Base-by-base conservation (phyloP, 1,140 invertebrate species). In the Glossosoma conforme region DNA sequence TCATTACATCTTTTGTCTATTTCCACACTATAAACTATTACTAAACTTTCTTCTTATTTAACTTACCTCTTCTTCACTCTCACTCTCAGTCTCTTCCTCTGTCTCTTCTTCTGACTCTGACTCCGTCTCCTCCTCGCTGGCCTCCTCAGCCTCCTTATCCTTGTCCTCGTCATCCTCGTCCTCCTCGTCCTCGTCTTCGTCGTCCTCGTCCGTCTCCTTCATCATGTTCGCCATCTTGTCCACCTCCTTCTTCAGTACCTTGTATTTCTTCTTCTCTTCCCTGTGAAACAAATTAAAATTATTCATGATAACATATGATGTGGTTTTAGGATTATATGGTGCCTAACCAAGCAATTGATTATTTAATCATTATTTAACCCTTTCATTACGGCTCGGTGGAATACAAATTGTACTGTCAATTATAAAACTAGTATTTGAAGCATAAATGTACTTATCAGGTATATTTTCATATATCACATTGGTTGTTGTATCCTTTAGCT, bases 191-290 rank as follows among this genome's bases (percentile, higher is more conserved):
- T 85, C 83, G 20, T 80, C 79, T 8, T 84, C 76, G n/a, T 80
- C 81, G 3, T 87, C 84, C n/a, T 86, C 85, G 10, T 85, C 84
- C 2, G 78, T 78, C 57, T 87, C 85, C 50, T 84, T 87, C 82
- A 91, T 86, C 47, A 90, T 73, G 13, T 82, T 83, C 0, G 87
- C 87, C 87, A 93, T 91, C 72, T 91, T 91, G 59, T 91, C 86
- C 2, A 91, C 87, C 72, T 93, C 89, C 58, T 88, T 89, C 65
- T 91, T 87, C 22, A 93, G 64, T 37, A 79, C 77, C 61, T 84
- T 86, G 61, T 81, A 87, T 65, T 85, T 86, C 58, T 83, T 84
- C 58, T 84, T 85, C 58, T 86, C 86, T 33, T 84, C 82, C 59
- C 77, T 79, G 52, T 13, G 62, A 66, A 32, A 9, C 15, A 40